Evolutionary conservation across 2,888 invertebrate genomes (phyloP).

Genomic region (Heliconius charithonia): DNA sequence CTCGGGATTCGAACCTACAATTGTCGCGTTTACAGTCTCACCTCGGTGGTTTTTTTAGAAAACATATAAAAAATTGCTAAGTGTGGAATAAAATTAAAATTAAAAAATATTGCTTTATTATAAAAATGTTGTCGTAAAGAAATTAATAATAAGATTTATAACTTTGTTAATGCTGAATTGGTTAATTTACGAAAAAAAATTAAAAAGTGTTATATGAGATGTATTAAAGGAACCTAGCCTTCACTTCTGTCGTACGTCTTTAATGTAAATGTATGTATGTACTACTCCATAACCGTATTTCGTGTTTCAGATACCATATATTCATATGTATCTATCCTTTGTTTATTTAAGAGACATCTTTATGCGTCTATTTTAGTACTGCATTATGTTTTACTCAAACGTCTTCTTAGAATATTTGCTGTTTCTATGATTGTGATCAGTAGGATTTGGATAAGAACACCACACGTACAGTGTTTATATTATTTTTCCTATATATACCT

Average conservation of each 20-base stretch:
- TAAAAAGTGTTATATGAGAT: constrained; percentile 10
- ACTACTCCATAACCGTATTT: constrained; percentile 30
- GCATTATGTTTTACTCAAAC: constrained; percentile 5
- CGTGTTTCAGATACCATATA: constrained; percentile 28
- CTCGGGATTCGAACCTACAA: no score
- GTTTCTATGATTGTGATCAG: not conserved
- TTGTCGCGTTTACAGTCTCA: no score
- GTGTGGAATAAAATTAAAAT: no score
- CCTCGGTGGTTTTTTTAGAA: no score
- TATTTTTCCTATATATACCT: no score
- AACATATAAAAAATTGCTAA: no score
- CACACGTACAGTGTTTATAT: no score
- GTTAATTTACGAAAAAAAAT: not conserved
- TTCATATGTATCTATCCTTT: constrained; percentile 27
- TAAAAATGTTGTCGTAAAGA: no score
- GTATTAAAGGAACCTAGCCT: constrained; percentile 1
- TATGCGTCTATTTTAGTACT: constrained; percentile 10
- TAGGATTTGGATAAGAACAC: no score
- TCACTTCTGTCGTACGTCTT: constrained; percentile 29
- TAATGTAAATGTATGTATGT: constrained; percentile 36
- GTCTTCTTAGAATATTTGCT: not conserved
- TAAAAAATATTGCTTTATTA: no score
- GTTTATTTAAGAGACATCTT: constrained; percentile 36
- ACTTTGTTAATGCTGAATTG: not conserved
- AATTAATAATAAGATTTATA: no score